Base-by-base conservation (phyloP, 1,140 invertebrate species). In the Wasmannia auropunctata region DNA sequence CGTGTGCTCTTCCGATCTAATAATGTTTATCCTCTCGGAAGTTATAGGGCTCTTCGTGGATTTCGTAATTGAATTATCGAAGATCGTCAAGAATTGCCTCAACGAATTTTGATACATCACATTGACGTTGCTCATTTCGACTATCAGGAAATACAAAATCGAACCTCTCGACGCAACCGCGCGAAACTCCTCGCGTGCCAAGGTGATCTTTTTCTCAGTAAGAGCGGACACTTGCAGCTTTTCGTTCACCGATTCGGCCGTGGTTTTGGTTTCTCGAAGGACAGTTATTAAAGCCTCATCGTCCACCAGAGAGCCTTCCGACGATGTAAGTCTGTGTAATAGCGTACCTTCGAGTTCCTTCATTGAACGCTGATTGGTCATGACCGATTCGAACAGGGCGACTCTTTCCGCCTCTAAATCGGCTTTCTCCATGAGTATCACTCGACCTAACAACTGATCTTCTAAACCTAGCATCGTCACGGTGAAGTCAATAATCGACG, bases 81-180 rank as follows among this genome's bases (percentile, higher is more conserved):
- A 99, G 70, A 99, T 97, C 31, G 96, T 98, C 19, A 99, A 95
- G 95, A 99, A 99, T 94, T 99, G 98, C 93, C 98, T 98, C 14
- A 99, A 95, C 0, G 98, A 98, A 89, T 99, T 99, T 95, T 99
- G 98, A 92, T 99, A 99, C 99, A 99, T 99, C 7, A 97, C 96
- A 93, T 99, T 99, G 0, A 99, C 98, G 89, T 98, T 98, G 88
- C 98, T 98, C 98, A 99, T 99, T 95, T 99, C 99, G 0, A 99
- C 98, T 72, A 99, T 99, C 1, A 99, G 95, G 93, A 99, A 99
- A 91, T 99, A 99, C 0, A 99, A 95, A 81, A 99, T 99, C 0
- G 98, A 99, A 25, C 99, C 99, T 87, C 99, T 96, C 0, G 98
- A 98, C 6, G 99, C 99, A 3, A 99, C 98, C 0, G 98, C 98